phyloP scores from a whole-genome alignment of 2,113 vertebrate species.

The Brachirus orientalis region DNA sequence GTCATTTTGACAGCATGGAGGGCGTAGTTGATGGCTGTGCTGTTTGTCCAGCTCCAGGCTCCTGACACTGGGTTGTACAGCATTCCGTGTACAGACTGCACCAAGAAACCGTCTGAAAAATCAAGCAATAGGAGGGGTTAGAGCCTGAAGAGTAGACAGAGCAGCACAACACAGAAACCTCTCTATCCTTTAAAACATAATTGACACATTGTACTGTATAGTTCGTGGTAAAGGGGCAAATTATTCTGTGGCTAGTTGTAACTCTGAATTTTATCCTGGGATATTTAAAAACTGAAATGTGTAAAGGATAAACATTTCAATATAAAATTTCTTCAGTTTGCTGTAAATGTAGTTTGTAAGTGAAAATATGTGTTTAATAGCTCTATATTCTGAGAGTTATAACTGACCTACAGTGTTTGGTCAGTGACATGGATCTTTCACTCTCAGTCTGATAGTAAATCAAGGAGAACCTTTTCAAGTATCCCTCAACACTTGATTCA shows the following conservation, averaged over 20 bases:
- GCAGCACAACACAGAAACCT: not conserved
- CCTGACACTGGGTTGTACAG: constrained; percentile 89
- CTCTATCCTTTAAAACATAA: not conserved
- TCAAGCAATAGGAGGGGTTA: not conserved
- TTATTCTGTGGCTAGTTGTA: not conserved
- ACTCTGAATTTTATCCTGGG: not conserved
- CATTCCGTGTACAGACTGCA: constrained; percentile 89
- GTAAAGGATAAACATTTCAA: not conserved
- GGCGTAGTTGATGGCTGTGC: constrained; percentile 90
- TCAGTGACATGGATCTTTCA: no score
- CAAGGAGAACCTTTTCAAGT: no score
- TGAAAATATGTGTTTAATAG: no score
- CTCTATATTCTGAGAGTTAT: no score
- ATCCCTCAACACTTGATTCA: no score
- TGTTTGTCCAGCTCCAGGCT: constrained; percentile 89
- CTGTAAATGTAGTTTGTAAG: no score
- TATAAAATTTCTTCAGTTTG: not conserved
- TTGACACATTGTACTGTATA: not conserved
- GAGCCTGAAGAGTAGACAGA: not conserved
- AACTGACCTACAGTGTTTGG: no score
- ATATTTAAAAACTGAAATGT: no score
- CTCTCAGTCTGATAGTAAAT: no score
- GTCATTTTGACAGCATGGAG: constrained; percentile 86
- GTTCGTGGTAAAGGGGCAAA: not conserved
- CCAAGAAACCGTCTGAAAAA: constrained; percentile 86